Conservation (phyloP, 2,113 vertebrate species). For the Nettapus auritus region DNA sequence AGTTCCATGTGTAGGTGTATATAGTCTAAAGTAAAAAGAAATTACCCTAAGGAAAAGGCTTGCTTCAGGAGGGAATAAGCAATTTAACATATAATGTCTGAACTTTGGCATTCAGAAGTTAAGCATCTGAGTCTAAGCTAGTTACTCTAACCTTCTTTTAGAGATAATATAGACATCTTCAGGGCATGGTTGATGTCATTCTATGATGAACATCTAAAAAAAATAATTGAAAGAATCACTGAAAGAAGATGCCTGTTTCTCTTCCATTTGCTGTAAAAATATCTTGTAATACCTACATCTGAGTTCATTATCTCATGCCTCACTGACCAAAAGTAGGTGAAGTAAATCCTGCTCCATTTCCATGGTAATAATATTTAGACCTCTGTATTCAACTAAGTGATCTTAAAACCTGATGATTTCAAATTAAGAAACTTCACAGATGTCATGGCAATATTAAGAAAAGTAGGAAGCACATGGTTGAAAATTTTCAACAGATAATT, state of each 20-base stretch:
- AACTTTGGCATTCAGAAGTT: not conserved
- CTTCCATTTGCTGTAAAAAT: not conserved
- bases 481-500: not conserved
- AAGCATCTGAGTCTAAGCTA: not conserved
- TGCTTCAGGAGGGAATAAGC: not conserved
- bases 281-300: not conserved
- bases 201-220: not conserved
- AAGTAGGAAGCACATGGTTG: not conserved
- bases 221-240: not conserved
- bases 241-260: not conserved
- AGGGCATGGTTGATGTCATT: not conserved
- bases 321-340: not conserved
- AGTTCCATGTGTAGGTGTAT: not conserved
- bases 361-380: not conserved
- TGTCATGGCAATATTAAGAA: not conserved
- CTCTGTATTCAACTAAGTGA: not conserved
- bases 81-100: not conserved
- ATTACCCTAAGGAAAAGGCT: not conserved
- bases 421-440: not conserved
- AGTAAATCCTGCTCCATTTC: not conserved
- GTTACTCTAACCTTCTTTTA: not conserved
- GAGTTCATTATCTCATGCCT: not conserved
- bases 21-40: not conserved
- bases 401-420: not conserved
- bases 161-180: not conserved